Evolutionary conservation across 2,113 vertebrate species (phyloP).

Genomic region (Raphicerus campestris): DNA sequence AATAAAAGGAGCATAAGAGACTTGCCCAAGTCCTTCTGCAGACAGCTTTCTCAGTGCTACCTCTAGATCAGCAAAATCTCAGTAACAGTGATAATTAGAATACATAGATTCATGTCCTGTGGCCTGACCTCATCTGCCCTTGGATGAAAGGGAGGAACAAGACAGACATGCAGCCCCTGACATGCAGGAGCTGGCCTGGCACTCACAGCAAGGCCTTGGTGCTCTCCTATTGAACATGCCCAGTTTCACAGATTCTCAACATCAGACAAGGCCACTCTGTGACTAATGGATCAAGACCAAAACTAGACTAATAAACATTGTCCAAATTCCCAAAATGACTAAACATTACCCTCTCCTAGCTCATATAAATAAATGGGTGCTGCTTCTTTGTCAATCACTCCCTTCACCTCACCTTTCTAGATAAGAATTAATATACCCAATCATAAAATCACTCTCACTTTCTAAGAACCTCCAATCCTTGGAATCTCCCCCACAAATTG

Average conservation of each 20-base stretch:
- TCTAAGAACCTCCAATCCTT: background rate
- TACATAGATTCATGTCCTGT: background rate
- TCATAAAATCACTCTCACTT: background rate
- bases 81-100: background rate
- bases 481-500: background rate
- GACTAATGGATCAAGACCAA: background rate
- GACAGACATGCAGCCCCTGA: background rate
- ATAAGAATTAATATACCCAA: background rate
- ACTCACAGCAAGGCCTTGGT: background rate
- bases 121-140: background rate
- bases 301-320: background rate
- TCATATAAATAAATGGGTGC: background rate
- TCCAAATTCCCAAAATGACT: background rate
- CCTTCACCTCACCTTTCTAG: background rate
- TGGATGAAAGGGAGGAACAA: background rate
- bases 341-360: background rate
- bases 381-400: background rate
- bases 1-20: background rate
- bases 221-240: background rate
- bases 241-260: background rate
- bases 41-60: background rate
- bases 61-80: background rate
- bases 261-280: background rate
- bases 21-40: background rate
- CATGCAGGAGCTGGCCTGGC: background rate